Evolutionary conservation across 2,797 vertebrate species (phyloP).

Genomic region (Phataginus tricuspis): DNA sequence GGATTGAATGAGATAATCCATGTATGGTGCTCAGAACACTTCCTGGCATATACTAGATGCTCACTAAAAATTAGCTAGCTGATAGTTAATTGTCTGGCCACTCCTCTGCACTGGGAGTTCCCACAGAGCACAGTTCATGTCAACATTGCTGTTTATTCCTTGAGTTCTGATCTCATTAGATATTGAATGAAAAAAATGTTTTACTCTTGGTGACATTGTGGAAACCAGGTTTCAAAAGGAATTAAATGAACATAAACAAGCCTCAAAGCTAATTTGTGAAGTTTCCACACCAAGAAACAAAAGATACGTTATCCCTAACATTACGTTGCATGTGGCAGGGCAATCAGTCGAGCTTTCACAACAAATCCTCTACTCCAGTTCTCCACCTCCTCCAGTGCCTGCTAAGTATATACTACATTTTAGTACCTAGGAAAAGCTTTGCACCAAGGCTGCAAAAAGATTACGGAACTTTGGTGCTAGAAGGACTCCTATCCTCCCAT

Average conservation of each 20-base stretch:
- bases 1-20: conserved; percentile 13
- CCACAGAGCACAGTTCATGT: not conserved
- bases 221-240: conserved; percentile 28
- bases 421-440: conserved; percentile 37
- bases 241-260: conserved; percentile 14
- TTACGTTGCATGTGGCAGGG: not conserved
- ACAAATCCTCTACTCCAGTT: not conserved
- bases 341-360: not conserved
- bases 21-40: not conserved
- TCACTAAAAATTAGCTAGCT: conserved; percentile 25
- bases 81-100: conserved; percentile 26
- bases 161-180: not conserved
- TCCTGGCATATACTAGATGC: not conserved
- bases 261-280: not conserved
- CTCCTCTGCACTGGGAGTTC: not conserved
- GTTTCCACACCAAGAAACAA: not conserved
- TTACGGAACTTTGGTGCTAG: not conserved
- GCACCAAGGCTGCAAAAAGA: not conserved
- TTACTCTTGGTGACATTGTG: conserved; percentile 38
- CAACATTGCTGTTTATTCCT: conserved; percentile 30
- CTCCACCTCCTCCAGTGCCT: not conserved
- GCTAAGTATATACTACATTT: not conserved
- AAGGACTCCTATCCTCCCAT: not conserved
- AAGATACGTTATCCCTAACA: not conserved
- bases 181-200: conserved; percentile 3